Percentiles rank a stretch among this genome's conserved stretches.
These are phyloP conservation scores for Drosophila pallidifrons DNA, from an alignment of 1,140 invertebrate species.

Conservation along the genomic window DNA sequence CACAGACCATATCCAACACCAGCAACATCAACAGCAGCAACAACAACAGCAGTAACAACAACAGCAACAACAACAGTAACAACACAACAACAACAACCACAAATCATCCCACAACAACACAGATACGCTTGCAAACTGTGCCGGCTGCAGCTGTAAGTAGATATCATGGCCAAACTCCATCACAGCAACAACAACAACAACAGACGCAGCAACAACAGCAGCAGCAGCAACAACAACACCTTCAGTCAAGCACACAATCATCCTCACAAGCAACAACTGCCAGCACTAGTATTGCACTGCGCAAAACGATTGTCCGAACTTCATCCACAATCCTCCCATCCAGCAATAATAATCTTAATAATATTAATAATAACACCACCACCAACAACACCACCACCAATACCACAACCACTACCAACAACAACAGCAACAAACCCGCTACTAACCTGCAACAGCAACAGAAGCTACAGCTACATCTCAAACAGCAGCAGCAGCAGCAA, in stretches of 20 bases:
- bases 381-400: slow-evolving; percentile 55
- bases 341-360: slow-evolving; percentile 73
- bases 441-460: slow-evolving; percentile 81
- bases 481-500: slow-evolving; percentile 62
- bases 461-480: slow-evolving; percentile 65
- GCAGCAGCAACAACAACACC: slow-evolving; percentile 60
- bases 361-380: slow-evolving; percentile 10
- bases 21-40: slow-evolving; percentile 57
- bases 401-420: slow-evolving; percentile 64
- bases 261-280: slow-evolving; percentile 66
- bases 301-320: slow-evolving; percentile 86
- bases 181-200: slow-evolving; percentile 67
- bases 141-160: slow-evolving; percentile 87
- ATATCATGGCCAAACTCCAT: slow-evolving; percentile 86
- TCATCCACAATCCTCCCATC: slow-evolving; percentile 81
- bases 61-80: slow-evolving; percentile 66
- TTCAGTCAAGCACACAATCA: slow-evolving; percentile 55
- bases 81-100: slow-evolving; percentile 73
- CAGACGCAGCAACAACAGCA: slow-evolving; percentile 61
- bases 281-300: slow-evolving; percentile 86
- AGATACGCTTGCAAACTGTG: slow-evolving; percentile 87
- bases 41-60: slow-evolving; percentile 54
- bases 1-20: slow-evolving; percentile 81
- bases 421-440: slow-evolving; percentile 81
- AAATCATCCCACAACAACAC: slow-evolving; percentile 83